phyloP scores from a whole-genome alignment of 2,888 invertebrate species.

The Arctia plantaginis region DNA sequence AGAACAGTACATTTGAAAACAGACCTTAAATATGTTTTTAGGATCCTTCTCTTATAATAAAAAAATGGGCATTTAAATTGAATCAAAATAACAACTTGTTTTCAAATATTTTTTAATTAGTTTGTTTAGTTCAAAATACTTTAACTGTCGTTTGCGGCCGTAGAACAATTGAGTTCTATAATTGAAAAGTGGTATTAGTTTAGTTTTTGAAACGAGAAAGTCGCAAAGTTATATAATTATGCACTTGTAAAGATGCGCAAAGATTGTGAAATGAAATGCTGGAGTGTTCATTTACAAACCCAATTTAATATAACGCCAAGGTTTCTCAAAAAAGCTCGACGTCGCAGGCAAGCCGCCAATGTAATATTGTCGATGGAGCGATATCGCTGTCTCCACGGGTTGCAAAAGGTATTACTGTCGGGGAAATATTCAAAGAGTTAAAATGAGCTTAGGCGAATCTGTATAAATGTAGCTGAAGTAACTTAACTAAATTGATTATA shows the following conservation, averaged over 20 bases:
- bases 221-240: background rate
- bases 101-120: too few relatives aligned
- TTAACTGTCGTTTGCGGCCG: too few relatives aligned
- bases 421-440: background rate
- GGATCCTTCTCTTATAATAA: too few relatives aligned
- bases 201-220: background rate
- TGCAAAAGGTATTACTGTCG: background rate
- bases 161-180: background rate
- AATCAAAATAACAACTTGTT: too few relatives aligned
- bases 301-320: slow-evolving; percentile 15
- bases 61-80: too few relatives aligned
- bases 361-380: background rate
- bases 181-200: background rate
- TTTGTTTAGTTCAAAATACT: background rate
- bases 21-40: too few relatives aligned
- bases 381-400: background rate
- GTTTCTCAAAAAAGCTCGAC: slow-evolving; percentile 1
- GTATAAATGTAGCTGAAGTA: background rate
- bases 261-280: background rate
- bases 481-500: background rate
- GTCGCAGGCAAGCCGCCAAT: background rate
- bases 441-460: background rate
- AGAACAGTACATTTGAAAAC: too few relatives aligned
- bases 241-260: background rate
- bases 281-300: slow-evolving; percentile 4